Base-by-base conservation (phyloP, 2,888 invertebrate genomes). In the Diachrysia chrysitis region DNA sequence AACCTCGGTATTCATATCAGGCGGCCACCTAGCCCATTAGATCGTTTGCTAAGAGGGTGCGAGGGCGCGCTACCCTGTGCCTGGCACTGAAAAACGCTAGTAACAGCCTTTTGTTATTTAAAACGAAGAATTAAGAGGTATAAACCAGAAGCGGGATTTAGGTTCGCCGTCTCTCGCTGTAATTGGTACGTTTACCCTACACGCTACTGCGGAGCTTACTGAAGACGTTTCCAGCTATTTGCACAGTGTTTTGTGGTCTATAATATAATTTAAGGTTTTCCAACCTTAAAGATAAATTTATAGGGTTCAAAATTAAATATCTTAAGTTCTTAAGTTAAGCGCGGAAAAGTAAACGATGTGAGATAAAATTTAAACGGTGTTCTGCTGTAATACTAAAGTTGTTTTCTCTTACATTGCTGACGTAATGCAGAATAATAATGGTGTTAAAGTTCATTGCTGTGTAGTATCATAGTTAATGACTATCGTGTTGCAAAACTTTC, bases 81-180 rank as follows among this genome's bases (percentile, higher is more conserved):
- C 94, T 78, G 92, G 90, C 85, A 85, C 92, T 83, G 85, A 84
- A 88, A 89, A 89, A 88, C 89, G 88, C 88, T 83, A 76, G 88
- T 89, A 91, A 91, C 90, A 86, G 83, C 86, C 89, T 90, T 90
- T 91, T 90, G 92, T 91, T 91, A 88, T 89, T 90, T 91, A 89
- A 91, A 92, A 87, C 88, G 86, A 87, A 85, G 87, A 86, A 91
- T 92, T 91, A 91, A 92, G 91, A 92, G 88, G 70, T 74, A 70
- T 78, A 76, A 55, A 78, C 74, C 75, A 63, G 55, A 59, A 56
- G 32, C 63, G 57, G 85, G 87, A 88, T 87, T 86, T 83, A 85
- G 84, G 72, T 66, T 69, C 72, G 66, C 65, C 73, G 77, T 75
- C 80, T 78, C 78, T 68, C 59, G 66, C 76, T 77, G 78, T 89